Conservation (phyloP, 2,888 invertebrate genomes). For the Nomada goodeniana region DNA sequence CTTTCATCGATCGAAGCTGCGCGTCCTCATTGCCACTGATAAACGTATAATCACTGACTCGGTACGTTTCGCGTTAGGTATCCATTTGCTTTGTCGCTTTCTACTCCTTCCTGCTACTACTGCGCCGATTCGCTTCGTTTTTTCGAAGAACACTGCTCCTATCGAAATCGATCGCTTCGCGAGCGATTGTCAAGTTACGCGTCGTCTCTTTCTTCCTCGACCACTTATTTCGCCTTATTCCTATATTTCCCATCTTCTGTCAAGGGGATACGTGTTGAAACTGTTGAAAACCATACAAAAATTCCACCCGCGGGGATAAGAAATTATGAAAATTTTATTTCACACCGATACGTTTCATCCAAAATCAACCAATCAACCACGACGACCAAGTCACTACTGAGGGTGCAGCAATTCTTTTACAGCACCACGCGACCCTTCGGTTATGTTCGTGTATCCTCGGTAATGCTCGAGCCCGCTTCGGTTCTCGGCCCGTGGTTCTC, state of each 20-base stretch:
- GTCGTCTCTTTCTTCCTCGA: slow-evolving; percentile 14
- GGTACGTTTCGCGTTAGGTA: slow-evolving; percentile 19
- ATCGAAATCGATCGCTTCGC: slow-evolving; percentile 43
- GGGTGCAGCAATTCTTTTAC: slow-evolving; percentile 76
- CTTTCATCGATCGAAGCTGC: slow-evolving; percentile 47
- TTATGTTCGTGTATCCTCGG: slow-evolving; percentile 72
- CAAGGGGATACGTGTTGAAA: neutral
- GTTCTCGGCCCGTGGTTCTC: slow-evolving; percentile 31
- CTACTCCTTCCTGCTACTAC: slow-evolving; percentile 2
- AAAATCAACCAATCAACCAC: slow-evolving; percentile 63
- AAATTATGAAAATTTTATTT: neutral
- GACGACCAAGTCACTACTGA: slow-evolving; percentile 82
- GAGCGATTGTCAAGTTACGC: slow-evolving; percentile 32
- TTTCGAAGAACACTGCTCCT: slow-evolving; percentile 21
- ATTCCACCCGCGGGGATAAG: neutral
- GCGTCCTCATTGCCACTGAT: slow-evolving; percentile 52
- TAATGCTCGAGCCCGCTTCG: slow-evolving; percentile 54
- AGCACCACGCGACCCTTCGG: slow-evolving; percentile 82
- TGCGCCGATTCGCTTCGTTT: slow-evolving; percentile 5
- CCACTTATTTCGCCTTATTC: neutral
- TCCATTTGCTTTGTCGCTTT: slow-evolving; percentile 5
- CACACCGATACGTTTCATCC: no score
- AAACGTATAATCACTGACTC: slow-evolving; percentile 20
- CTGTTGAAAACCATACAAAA: neutral
- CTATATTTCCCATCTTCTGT: slow-evolving; percentile 37